These are phyloP conservation scores for Mus musculus DNA, from an alignment of 2,113 vertebrate species.

Conservation along the genomic window GRCm39 chr5:69673001-69673500, in stretches of 20 bases:
- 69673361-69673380: neutral
- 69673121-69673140: too few relatives aligned
- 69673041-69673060: neutral
- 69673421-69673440: neutral
- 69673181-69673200: neutral
- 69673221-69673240: neutral
- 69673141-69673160: neutral
- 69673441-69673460: neutral
- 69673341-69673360: neutral
- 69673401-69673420: neutral
- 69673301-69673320: neutral
- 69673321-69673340: neutral
- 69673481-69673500: neutral
- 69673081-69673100: neutral
- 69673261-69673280: neutral
- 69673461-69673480: neutral
- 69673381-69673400: neutral
- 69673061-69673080: fast-evolving
- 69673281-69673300: neutral
- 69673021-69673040: neutral
- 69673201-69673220: neutral
- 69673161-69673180: neutral
- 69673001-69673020: neutral
- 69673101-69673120: neutral
- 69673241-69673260: neutral